phyloP scores from a whole-genome alignment of 1,140 invertebrate species.

The Pseudomyrmex gracilis region DNA sequence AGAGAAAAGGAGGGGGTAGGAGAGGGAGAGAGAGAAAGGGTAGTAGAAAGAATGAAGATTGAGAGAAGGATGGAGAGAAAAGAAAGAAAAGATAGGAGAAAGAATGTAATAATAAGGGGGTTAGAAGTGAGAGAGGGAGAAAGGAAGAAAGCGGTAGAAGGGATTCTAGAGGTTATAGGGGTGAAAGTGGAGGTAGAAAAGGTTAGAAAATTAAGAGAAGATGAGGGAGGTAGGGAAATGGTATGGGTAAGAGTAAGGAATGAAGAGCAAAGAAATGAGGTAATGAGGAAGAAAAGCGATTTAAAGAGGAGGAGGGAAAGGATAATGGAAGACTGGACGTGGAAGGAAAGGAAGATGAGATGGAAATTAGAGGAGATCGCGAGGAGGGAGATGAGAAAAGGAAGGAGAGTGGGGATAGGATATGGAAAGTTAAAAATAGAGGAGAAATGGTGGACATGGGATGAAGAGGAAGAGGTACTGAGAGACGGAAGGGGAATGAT shows the following conservation, averaged over 20 bases:
- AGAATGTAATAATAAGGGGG: no score
- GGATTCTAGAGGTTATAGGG: no score
- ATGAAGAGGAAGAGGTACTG: neutral
- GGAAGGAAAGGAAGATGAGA: neutral
- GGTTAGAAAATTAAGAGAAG: no score
- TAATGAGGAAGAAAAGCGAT: neutral
- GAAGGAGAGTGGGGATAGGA: neutral
- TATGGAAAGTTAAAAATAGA: neutral
- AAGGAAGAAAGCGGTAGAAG: no score
- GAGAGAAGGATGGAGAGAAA: no score
- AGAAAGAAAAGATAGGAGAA: no score
- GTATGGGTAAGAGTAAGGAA: neutral
- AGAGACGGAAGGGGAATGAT: neutral
- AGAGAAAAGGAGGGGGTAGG: no score
- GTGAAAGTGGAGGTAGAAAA: no score
- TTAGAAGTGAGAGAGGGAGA: no score
- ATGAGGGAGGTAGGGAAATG: neutral
- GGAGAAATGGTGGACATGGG: neutral
- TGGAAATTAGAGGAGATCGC: neutral
- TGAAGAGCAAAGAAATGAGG: neutral
- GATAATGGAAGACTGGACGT: neutral
- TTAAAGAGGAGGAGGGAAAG: no score
- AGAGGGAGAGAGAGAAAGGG: no score
- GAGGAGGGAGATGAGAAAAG: neutral
- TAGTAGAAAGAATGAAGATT: neutral